phyloP scores from a whole-genome alignment of 2,888 invertebrate species.

The Scaptomyza cyrtandrae region DNA sequence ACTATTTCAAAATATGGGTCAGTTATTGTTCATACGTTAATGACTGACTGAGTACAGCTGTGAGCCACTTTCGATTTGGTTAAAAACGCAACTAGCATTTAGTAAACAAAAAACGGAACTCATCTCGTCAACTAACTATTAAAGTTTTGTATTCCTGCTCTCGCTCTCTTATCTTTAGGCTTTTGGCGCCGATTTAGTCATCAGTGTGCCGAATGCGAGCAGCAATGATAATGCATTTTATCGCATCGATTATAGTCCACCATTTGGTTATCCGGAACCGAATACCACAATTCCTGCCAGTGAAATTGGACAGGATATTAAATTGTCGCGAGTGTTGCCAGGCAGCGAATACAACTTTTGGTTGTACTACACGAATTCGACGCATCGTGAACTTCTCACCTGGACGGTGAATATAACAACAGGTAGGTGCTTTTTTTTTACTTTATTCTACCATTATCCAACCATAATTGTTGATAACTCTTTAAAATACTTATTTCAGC shows the following conservation, averaged over 20 bases:
- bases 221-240: conserved; percentile 91
- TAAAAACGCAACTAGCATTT: no score
- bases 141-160: not conserved
- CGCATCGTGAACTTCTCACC: conserved; percentile 92
- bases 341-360: conserved; percentile 97
- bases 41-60: no score
- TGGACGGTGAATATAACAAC: conserved; percentile 97
- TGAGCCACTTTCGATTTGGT: no score
- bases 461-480: no score
- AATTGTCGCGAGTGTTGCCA: conserved; percentile 93
- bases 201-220: conserved; percentile 93
- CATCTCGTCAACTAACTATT: not conserved
- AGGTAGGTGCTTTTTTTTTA: conserved; percentile 85
- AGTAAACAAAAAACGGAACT: not conserved
- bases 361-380: conserved; percentile 95
- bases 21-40: no score
- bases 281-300: conserved; percentile 94
- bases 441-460: no score
- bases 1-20: no score
- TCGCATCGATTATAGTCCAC: conserved; percentile 94
- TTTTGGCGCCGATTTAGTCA: conserved; percentile 91
- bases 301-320: conserved; percentile 92
- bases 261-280: conserved; percentile 92
- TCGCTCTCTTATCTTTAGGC: conserved; percentile 55
- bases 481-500: conserved; percentile 88